phyloP scores from a whole-genome alignment of 1,140 invertebrate species.

The Cyphomyrmex costatus region DNA sequence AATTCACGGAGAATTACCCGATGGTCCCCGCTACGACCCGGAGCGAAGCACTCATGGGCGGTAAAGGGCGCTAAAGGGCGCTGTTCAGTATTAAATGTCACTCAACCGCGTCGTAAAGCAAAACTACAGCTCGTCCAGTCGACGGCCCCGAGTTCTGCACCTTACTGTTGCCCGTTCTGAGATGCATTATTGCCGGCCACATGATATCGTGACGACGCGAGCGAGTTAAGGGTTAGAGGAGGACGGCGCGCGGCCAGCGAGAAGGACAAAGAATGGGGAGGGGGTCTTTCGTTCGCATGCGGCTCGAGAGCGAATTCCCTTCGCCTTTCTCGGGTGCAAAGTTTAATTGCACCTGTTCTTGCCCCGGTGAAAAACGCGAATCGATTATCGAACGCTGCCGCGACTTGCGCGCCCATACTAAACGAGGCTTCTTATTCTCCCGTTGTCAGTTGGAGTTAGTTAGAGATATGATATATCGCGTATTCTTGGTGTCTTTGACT shows the following conservation, averaged over 20 bases:
- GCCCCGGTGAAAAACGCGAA: slow-evolving; percentile 22
- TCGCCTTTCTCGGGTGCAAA: slow-evolving; percentile 56
- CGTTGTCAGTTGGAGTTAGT: slow-evolving; percentile 15
- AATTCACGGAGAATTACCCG: slow-evolving; percentile 69
- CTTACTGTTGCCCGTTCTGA: slow-evolving; percentile 69
- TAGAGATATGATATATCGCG: slow-evolving; percentile 28
- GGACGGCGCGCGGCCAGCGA: neutral
- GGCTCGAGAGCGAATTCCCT: slow-evolving; percentile 59
- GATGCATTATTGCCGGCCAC: slow-evolving; percentile 74
- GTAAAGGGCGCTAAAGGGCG: slow-evolving; percentile 79
- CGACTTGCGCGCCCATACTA: slow-evolving; percentile 26
- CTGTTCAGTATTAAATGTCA: slow-evolving; percentile 82
- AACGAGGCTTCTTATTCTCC: slow-evolving; percentile 27
- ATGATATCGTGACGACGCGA: slow-evolving; percentile 76
- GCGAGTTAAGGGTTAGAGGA: slow-evolving; percentile 45
- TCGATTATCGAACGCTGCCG: slow-evolving; percentile 60
- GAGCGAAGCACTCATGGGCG: slow-evolving; percentile 63
- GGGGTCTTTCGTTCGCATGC: slow-evolving; percentile 2
- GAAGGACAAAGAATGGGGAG: neutral
- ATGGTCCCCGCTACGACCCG: neutral
- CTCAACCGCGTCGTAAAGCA: slow-evolving; percentile 82
- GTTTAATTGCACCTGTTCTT: slow-evolving; percentile 61
- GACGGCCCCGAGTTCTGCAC: slow-evolving; percentile 75
- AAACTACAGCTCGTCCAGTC: slow-evolving; percentile 80
- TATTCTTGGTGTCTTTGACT: neutral